A percentile compares a stretch with the other conserved stretches of the same genome.
Evolutionary conservation across 2,113 vertebrate genomes (phyloP).

Genomic region (Colossoma macropomum): DNA sequence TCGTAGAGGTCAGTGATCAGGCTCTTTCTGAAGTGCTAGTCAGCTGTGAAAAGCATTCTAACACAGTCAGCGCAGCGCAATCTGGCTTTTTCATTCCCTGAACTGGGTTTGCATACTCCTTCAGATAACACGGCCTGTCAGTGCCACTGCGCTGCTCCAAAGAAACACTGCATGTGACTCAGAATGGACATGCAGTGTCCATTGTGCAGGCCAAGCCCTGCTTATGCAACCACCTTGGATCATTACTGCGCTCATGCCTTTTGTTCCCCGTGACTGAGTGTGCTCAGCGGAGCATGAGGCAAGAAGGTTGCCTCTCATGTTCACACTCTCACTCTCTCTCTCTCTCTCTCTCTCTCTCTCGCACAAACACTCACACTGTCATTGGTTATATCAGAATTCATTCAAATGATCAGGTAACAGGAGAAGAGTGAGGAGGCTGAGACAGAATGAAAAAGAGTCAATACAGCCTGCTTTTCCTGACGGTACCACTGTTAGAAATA

Average conservation of each 20-base stretch:
- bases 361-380: not conserved
- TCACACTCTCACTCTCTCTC: not conserved
- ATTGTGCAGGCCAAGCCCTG: not conserved
- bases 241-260: conserved; percentile 7
- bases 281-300: conserved; percentile 35
- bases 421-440: conserved; percentile 2
- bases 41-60: not conserved
- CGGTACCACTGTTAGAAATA: too few species aligned
- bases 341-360: not conserved
- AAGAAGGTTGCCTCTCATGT: not conserved
- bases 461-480: conserved; percentile 5
- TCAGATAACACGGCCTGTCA: not conserved
- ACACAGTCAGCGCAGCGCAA: not conserved
- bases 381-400: conserved; percentile 27
- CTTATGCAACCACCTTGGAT: conserved; percentile 25
- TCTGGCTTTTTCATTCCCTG: not conserved
- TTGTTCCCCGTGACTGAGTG: conserved; percentile 13
- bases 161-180: not conserved
- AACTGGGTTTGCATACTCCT: not conserved
- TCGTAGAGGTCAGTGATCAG: not conserved
- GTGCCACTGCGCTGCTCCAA: not conserved
- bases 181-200: not conserved
- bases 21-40: not conserved
- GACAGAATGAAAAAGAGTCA: not conserved
- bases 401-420: conserved; percentile 22